These are phyloP conservation scores for Sternarchorhynchus goeldii DNA, from an alignment of 2,797 vertebrate genomes.

Conservation along the genomic window DNA sequence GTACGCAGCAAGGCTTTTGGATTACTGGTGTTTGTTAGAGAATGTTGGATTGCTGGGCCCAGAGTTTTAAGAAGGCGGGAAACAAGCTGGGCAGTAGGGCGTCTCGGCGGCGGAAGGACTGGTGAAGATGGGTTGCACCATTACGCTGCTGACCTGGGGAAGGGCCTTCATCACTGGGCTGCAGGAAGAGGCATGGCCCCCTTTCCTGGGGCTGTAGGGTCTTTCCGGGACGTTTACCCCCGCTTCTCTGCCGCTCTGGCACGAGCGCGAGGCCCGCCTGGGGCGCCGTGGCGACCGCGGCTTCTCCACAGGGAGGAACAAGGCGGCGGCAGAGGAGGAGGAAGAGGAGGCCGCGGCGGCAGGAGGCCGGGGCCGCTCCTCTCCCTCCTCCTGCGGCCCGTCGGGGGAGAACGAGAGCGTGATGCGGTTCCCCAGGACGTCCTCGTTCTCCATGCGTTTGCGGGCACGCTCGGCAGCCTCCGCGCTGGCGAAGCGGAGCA, in stretches of 20 bases:
- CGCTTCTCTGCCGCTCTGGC: conserved; percentile 73
- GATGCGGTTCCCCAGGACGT: conserved; percentile 93
- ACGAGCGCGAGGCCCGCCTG: conserved; percentile 81
- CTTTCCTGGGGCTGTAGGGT: conserved; percentile 84
- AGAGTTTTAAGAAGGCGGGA: conserved; percentile 12
- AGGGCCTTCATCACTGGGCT: conserved; percentile 71
- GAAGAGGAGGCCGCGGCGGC: conserved; percentile 59
- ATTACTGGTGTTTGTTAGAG: conserved; percentile 14
- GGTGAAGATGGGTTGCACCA: conserved; percentile 68
- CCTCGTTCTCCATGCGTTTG: conserved; percentile 98
- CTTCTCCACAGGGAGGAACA: conserved; percentile 81
- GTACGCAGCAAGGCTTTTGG: not conserved
- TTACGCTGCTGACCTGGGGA: conserved; percentile 88
- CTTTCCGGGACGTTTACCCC: conserved; percentile 75
- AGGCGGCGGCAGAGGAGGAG: conserved; percentile 55
- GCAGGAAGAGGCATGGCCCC: conserved; percentile 72
- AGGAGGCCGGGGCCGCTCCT: conserved; percentile 65
- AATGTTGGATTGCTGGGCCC: conserved; percentile 9
- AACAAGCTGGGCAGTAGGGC: conserved; percentile 30
- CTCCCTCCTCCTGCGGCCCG: conserved; percentile 72
- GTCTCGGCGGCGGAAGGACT: conserved; percentile 45
- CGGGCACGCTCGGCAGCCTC: conserved; percentile 90
- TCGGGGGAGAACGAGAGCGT: conserved; percentile 85
- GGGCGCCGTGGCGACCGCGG: conserved; percentile 86
- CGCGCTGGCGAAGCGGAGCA: conserved; percentile 90